Evolutionary conservation across 2,888 invertebrate genomes (phyloP), one percentile per base, ranked within the genome.

Genomic region (Hemicrepidius hirtus): DNA sequence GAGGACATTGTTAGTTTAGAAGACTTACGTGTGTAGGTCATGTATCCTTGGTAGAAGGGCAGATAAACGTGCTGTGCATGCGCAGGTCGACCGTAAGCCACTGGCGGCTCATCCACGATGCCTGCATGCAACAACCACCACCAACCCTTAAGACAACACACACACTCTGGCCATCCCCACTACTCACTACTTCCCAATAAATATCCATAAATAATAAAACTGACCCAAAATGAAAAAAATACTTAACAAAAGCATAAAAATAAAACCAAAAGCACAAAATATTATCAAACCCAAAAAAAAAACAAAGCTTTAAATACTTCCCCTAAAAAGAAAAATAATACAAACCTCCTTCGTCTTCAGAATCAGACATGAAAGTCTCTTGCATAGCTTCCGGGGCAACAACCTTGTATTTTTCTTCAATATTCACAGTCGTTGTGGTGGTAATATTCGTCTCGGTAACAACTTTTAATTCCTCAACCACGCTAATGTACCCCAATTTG

Each of bases 301-400:
- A 32, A 32, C 32, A 32, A 9, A 32, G 32, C 32, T 32, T 9
- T 1, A 9, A 32, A 32, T n/a, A n/a, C n/a, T 5, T 32, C 3
- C 32, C 32, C 32, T 9, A 32, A 64, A 73, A 65, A 68, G 1
- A 65, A 65, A 55, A 59, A 49, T 59, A 68, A 82, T 62, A 87
- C 91, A 84, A 89, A 93, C 97, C 97, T 88, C 97, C 97, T 91
- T 99, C 99, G 88, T 99, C 99, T 86, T 99, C 99, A 0, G 98
- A 98, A 87, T 99, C 99, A 20, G 97, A 97, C 92, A 99, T 95
- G 87, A 98, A 95, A 9, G 97, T 96, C 87, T 99, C 99, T 86
- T 98, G 98, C 96, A 99, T 97, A 77, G 96, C 95, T 87, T 99
- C 99, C 0, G 99, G 99, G 64, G 97, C 96, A 76, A 97, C 95